phyloP scores from a whole-genome alignment of 2,888 invertebrate species.

The Euclidia mi region DNA sequence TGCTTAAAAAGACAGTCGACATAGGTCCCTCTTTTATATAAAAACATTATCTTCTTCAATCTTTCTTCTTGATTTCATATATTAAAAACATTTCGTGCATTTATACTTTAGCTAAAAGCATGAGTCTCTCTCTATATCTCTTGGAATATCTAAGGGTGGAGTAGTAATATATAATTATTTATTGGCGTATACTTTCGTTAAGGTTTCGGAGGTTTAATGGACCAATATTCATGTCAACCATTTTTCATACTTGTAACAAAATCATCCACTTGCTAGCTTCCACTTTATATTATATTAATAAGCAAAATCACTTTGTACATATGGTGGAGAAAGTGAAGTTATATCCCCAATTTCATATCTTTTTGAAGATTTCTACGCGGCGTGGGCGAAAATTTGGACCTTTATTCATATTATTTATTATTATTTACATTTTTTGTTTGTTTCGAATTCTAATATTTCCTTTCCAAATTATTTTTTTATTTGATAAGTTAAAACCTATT shows the following conservation, averaged over 20 bases:
- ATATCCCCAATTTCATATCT: conserved; percentile 4
- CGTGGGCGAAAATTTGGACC: conserved; percentile 43
- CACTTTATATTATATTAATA: conserved; percentile 17
- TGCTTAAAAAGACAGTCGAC: too few species aligned
- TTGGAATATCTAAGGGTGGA: conserved; percentile 1
- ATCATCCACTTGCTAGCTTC: conserved; percentile 34
- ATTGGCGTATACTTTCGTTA: neutral
- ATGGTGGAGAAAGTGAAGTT: conserved; percentile 9
- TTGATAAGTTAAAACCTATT: neutral
- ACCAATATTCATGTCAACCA: conserved; percentile 15
- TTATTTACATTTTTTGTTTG: neutral
- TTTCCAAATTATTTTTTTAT: neutral
- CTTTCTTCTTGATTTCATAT: neutral
- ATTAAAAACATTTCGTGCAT: neutral
- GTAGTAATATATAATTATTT: neutral
- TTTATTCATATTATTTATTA: neutral
- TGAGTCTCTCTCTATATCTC: conserved; percentile 3
- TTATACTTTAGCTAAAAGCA: conserved; percentile 1
- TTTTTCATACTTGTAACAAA: conserved; percentile 13
- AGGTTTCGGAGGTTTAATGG: conserved; percentile 9
- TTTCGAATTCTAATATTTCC: neutral
- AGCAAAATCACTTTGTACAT: conserved; percentile 18
- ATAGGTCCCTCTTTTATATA: too few species aligned
- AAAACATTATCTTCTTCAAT: too few species aligned
- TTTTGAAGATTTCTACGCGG: conserved; percentile 26